Percentiles rank a stretch among this genome's conserved stretches.
Conservation (phyloP, 2,888 invertebrate genomes). For the Megamerina dolium region DNA sequence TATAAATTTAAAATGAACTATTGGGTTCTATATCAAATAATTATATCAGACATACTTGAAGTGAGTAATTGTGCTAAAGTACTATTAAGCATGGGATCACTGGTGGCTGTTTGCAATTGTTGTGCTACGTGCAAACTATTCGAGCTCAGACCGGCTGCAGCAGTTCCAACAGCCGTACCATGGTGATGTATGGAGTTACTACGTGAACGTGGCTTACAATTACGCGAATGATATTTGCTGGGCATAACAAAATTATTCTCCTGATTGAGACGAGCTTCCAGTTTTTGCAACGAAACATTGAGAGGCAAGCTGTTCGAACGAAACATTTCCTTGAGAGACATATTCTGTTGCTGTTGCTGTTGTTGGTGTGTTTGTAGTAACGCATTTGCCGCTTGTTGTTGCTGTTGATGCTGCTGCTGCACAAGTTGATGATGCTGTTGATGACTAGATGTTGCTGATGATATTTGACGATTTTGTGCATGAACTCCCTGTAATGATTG, state of each 20-base stretch:
- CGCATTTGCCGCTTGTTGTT: conserved; percentile 20
- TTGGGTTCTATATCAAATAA: too few species aligned
- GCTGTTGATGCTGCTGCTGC: conserved; percentile 27
- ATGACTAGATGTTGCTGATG: conserved; percentile 18
- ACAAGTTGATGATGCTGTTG: conserved; percentile 26
- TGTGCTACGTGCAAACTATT: too few species aligned
- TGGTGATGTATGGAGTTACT: conserved; percentile 48
- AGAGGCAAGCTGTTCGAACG: conserved; percentile 60
- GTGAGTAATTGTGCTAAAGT: conserved; percentile 79
- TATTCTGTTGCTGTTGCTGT: conserved; percentile 22
- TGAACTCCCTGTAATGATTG: conserved; percentile 10
- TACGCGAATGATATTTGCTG: conserved; percentile 38
- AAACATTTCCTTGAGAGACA: conserved; percentile 52
- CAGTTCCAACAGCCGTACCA: conserved; percentile 15
- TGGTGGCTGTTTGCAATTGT: conserved; percentile 66
- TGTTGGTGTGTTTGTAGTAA: conserved; percentile 21
- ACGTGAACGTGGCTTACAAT: conserved; percentile 40
- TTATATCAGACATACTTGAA: conserved; percentile 33
- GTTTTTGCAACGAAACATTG: conserved; percentile 53
- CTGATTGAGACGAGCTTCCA: conserved; percentile 28
- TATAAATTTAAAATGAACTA: conserved; percentile 1
- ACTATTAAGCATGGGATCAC: conserved; percentile 71
- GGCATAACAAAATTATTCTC: conserved; percentile 46
- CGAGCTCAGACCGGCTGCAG: conserved; percentile 18
- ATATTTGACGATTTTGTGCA: conserved; percentile 15